Conservation (phyloP, 2,888 invertebrate species). For the Hypercompe scribonia region DNA sequence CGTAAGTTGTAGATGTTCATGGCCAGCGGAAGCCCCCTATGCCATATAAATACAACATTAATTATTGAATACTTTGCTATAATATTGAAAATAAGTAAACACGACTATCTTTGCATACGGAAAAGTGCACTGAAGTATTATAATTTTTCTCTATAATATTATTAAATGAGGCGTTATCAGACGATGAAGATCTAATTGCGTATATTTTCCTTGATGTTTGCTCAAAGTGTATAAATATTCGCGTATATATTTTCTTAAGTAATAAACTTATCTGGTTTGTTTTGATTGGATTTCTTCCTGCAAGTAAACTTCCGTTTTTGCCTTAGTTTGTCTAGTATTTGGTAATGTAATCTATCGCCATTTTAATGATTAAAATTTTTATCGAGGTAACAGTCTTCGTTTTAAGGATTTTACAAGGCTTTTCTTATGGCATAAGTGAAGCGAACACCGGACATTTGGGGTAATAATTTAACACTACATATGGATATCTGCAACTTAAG, state of each 20-base stretch:
- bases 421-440: too few species aligned
- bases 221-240: neutral
- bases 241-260: neutral
- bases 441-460: too few species aligned
- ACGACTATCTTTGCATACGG: slow-evolving; percentile 3
- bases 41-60: too few species aligned
- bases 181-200: neutral
- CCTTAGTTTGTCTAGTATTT: slow-evolving; percentile 1
- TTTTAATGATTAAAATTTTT: neutral
- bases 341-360: neutral
- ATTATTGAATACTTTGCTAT: too few species aligned
- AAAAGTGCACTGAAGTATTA: neutral
- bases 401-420: too few species aligned
- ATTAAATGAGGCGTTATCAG: neutral
- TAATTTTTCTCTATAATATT: slow-evolving; percentile 1
- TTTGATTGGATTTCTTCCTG: slow-evolving; percentile 2
- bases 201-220: slow-evolving; percentile 7
- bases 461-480: too few species aligned
- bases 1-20: too few species aligned
- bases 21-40: too few species aligned
- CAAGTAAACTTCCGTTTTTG: neutral
- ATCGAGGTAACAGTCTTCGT: neutral
- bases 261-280: slow-evolving; percentile 1
- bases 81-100: neutral
- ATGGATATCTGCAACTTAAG: too few species aligned